Base-by-base conservation (phyloP, 2,113 vertebrate species). In the Alethe castanea region DNA sequence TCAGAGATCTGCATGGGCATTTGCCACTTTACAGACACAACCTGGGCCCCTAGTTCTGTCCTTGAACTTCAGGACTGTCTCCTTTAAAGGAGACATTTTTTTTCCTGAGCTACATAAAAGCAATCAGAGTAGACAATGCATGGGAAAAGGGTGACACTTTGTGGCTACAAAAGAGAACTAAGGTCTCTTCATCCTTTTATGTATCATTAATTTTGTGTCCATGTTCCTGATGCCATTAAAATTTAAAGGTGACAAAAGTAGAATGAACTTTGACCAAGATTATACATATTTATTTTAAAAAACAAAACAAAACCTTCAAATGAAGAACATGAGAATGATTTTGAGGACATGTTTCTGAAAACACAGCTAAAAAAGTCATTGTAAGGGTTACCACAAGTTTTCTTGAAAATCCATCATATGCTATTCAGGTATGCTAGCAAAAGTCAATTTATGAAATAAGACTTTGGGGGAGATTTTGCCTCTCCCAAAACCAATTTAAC, bases 91-190 rank as follows among this genome's bases (percentile, higher is more conserved):
- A 87, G 93, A 94, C 60, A 13, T 87, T 74, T 86, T 88, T 88
- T 84, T 66, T 9, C 67, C 87, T 87, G 52, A 89, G 87, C 84
- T 91, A 42, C 77, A 78, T 38, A 87, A 86, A 94, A 91, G 42
- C 38, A 91, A 73, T 81, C 65, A 86, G 81, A 47, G 24, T 25
- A 86, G 72, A 76, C 87, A 89, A 81, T 92, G 84, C 33, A 78
- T 84, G 72, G 93, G 95, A 95, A 95, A 89, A 96, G 96, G 92
- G 96, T 96, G 96, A 96, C 96, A 95, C 96, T 92, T 95, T 91
- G 96, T 96, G 96, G 95, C 60, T 94, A 59, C 31, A 54, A 5
- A 59, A 66, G 89, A 94, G 93, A 96, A 96, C 71, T 86, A 92
- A 96, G 67, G 86, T 52, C 57, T 42, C 12, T 86, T 69, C 40